phyloP scores from a whole-genome alignment of 2,797 vertebrate species.

The Anguilla pacifica region DNA sequence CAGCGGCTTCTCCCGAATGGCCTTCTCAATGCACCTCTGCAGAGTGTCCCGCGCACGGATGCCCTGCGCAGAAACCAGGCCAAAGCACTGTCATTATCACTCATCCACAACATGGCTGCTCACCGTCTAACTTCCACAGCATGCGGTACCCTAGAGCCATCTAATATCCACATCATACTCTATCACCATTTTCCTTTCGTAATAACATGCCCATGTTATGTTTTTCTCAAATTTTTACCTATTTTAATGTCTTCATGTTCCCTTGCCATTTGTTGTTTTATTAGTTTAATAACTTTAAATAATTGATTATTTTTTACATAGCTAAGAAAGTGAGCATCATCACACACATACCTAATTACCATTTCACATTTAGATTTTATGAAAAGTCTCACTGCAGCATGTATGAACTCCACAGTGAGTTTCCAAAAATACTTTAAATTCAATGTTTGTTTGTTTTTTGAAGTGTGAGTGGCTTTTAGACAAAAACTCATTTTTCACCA shows the following conservation, averaged over 20 bases:
- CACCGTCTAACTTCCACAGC: neutral
- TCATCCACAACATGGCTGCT: neutral
- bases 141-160: neutral
- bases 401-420: too few relatives aligned
- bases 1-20: conserved; percentile 92
- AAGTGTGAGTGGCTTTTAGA: neutral
- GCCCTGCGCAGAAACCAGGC: conserved; percentile 70
- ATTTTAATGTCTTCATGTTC: too few relatives aligned
- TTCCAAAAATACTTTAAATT: neutral
- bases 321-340: too few relatives aligned
- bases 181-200: neutral
- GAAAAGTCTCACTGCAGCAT: neutral
- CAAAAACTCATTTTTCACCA: neutral
- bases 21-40: conserved; percentile 91
- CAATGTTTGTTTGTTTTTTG: neutral
- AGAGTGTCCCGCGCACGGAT: conserved; percentile 89
- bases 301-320: too few relatives aligned
- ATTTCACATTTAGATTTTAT: neutral
- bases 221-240: too few relatives aligned
- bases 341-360: neutral
- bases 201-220: too few relatives aligned
- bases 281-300: too few relatives aligned
- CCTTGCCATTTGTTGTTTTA: too few relatives aligned
- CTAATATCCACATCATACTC: neutral
- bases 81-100: neutral